These are phyloP conservation scores for Mimas tiliae DNA, from an alignment of 2,888 invertebrate genomes.

Conservation along the genomic window DNA sequence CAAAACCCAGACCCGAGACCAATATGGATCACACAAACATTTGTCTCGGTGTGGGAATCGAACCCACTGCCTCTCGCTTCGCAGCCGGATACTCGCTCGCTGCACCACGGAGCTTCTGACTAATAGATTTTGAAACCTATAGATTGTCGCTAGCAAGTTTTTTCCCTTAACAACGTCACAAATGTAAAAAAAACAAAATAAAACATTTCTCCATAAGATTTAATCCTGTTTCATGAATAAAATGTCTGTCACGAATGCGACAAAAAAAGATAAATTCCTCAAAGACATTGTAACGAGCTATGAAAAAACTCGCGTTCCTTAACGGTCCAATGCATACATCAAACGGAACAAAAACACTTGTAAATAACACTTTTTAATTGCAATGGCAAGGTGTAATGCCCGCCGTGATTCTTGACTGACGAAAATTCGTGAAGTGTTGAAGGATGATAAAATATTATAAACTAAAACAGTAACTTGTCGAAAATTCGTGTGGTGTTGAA, in stretches of 20 bases:
- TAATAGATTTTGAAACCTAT: background rate
- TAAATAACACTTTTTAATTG: slow-evolving; percentile 3
- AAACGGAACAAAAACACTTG: slow-evolving; percentile 5
- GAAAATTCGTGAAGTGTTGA: background rate
- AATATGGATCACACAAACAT: too few species aligned
- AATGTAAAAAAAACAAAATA: background rate
- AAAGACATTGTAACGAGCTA: background rate
- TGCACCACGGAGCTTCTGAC: too few species aligned
- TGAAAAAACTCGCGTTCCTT: background rate
- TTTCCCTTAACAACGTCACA: background rate
- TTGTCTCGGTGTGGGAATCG: too few species aligned
- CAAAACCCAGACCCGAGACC: too few species aligned
- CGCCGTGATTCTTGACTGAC: background rate
- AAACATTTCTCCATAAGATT: background rate
- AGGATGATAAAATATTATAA: background rate
- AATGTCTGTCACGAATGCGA: background rate
- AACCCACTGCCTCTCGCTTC: too few species aligned
- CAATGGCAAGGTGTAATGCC: background rate
- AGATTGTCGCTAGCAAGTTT: background rate
- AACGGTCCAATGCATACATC: slow-evolving; percentile 12
- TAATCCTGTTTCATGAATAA: background rate
- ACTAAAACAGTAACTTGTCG: background rate
- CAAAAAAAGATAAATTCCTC: slow-evolving; percentile 7
- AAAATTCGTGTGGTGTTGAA: too few species aligned
- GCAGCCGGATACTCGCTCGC: too few species aligned